A percentile compares a stretch with the other conserved stretches of the same genome.
Conservation (phyloP, 2,888 invertebrate species). For the Lumbricus terrestris region DNA sequence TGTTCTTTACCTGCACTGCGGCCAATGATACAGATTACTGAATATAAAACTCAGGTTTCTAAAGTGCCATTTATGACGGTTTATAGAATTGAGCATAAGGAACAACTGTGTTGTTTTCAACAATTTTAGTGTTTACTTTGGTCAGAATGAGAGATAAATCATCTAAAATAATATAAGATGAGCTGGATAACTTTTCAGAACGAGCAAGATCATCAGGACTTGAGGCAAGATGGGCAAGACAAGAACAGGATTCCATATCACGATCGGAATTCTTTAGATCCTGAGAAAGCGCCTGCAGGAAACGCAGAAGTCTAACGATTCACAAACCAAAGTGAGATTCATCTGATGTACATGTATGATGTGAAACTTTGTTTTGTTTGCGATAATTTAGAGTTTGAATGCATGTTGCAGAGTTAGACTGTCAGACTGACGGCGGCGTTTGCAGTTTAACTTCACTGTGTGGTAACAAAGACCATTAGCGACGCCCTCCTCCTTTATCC, state of each 20-base stretch:
- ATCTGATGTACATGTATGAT: no score
- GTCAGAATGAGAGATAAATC: background rate
- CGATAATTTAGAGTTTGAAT: no score
- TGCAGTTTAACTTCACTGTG: no score
- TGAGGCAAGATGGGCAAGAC: background rate
- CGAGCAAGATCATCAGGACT: no score
- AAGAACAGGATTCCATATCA: background rate
- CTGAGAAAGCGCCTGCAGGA: background rate
- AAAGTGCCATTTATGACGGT: background rate
- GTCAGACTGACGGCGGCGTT: no score
- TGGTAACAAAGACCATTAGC: no score
- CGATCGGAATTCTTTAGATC: background rate
- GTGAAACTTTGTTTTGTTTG: no score
- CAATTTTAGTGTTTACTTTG: background rate
- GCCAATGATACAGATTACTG: background rate
- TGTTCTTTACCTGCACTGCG: background rate
- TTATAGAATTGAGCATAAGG: background rate
- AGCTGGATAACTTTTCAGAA: constrained; percentile 3
- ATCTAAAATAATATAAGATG: background rate
- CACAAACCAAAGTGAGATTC: background rate
- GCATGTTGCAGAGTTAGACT: no score
- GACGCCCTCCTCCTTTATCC: no score
- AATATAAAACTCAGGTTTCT: background rate
- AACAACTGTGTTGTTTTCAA: background rate
- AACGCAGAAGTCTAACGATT: background rate